Evolutionary conservation across 2,113 vertebrate genomes (phyloP).

Genomic region (Platysteira castanea): DNA sequence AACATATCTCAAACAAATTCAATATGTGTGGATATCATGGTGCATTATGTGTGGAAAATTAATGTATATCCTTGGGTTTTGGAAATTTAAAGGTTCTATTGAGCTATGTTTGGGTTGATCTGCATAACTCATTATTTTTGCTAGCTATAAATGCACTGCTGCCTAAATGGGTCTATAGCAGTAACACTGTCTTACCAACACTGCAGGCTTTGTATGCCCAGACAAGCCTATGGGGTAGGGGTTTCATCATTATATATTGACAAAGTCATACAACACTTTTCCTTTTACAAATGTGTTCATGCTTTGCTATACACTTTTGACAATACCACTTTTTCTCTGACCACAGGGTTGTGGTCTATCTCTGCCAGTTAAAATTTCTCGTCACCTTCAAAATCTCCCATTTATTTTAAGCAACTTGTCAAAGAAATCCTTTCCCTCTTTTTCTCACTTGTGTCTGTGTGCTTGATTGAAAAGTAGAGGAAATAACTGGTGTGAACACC

Average conservation of each 20-base stretch:
- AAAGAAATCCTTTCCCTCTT: neutral
- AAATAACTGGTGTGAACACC: neutral
- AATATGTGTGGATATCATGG: neutral
- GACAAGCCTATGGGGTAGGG: neutral
- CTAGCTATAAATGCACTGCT: neutral
- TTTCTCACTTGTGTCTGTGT: conserved; percentile 1
- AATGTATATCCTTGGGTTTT: neutral
- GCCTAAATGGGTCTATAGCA: neutral
- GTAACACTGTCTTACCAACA: neutral
- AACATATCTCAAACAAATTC: neutral
- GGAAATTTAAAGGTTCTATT: neutral
- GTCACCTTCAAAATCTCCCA: neutral
- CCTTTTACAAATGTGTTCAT: neutral
- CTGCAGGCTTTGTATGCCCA: neutral
- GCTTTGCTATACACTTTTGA: neutral
- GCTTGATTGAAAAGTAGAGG: conserved; percentile 5
- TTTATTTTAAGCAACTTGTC: conserved; percentile 19
- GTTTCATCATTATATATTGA: neutral
- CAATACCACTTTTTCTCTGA: neutral
- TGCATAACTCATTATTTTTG: neutral
- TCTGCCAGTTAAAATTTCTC: neutral
- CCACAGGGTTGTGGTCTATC: neutral
- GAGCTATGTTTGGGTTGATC: neutral
- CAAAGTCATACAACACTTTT: neutral
- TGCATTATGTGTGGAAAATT: neutral